These are phyloP conservation scores for Diuraphis noxia DNA, from an alignment of 1,140 invertebrate genomes.

Conservation along the genomic window DNA sequence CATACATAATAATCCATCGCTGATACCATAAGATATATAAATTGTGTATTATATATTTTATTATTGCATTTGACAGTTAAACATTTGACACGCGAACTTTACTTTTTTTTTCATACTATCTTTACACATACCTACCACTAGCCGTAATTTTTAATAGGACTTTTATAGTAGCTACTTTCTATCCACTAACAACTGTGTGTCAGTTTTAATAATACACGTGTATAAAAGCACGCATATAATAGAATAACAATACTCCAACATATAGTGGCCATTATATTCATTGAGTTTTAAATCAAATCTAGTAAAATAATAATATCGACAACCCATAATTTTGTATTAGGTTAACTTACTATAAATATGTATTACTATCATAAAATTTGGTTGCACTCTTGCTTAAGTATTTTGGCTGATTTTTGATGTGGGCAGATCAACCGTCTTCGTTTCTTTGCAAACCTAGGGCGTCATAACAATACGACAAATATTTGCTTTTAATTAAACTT, in stretches of 20 bases:
- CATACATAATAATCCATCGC: background rate
- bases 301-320: background rate
- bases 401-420: background rate
- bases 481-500: background rate
- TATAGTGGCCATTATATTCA: background rate
- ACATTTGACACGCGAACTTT: background rate
- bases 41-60: background rate
- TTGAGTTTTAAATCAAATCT: background rate
- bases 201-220: background rate
- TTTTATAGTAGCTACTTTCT: background rate
- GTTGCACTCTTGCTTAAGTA: background rate
- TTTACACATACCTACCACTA: background rate
- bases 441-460: background rate
- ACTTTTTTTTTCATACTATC: background rate
- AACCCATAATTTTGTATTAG: background rate
- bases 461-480: background rate
- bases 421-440: background rate
- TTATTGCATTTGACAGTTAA: background rate
- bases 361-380: background rate
- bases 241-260: background rate
- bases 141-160: background rate
- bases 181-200: background rate
- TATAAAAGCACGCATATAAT: background rate
- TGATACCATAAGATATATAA: background rate
- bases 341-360: too few species aligned